Conservation (phyloP, 2,113 vertebrate genomes). For the Rhinopithecus roxellana region DNA sequence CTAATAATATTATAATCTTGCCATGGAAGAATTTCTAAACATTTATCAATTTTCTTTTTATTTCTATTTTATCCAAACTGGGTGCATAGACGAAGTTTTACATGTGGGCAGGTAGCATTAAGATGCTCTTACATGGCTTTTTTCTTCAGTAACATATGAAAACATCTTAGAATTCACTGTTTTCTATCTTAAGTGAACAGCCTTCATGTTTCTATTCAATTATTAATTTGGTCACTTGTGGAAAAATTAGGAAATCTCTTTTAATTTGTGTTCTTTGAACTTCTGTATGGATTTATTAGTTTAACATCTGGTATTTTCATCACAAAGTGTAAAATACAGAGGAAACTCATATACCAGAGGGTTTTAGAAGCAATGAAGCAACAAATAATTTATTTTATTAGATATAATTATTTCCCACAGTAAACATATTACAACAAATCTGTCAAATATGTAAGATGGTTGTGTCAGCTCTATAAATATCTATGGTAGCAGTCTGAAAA, state of each 20-base stretch:
- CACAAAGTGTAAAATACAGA: constrained; percentile 57
- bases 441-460: constrained; percentile 56
- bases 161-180: not conserved
- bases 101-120: not conserved
- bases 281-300: constrained; percentile 59
- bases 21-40: constrained; percentile 51
- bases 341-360: not conserved
- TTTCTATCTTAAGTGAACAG: not conserved
- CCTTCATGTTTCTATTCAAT: not conserved
- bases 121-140: not conserved
- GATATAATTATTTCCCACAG: constrained; percentile 39
- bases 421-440: constrained; percentile 57
- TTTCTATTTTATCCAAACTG: not conserved
- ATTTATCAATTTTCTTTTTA: constrained; percentile 28
- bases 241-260: not conserved
- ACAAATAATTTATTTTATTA: constrained; percentile 36
- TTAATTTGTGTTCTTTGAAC: constrained; percentile 55
- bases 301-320: constrained; percentile 62
- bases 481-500: not conserved
- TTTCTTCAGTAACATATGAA: not conserved
- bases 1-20: constrained; percentile 61
- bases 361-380: constrained; percentile 41
- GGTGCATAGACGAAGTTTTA: not conserved
- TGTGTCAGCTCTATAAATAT: constrained; percentile 61
- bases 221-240: constrained; percentile 51